A percentile compares a stretch with the other conserved stretches of the same genome.
phyloP scores from a whole-genome alignment of 1,140 invertebrate species.

The Danaus plexippus region DNA sequence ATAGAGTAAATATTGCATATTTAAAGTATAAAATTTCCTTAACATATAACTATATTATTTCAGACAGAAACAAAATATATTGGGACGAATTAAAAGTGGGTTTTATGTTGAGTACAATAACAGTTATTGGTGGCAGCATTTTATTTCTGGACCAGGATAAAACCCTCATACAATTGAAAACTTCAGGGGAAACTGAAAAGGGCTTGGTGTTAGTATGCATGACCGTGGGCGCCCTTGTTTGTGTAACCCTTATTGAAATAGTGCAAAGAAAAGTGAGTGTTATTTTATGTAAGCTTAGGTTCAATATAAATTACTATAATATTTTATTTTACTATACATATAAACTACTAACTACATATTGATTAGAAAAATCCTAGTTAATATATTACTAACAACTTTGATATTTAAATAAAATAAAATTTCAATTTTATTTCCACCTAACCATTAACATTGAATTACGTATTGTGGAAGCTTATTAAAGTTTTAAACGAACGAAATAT shows the following conservation, averaged over 20 bases:
- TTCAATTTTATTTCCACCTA: background rate
- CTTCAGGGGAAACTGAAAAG: constrained; percentile 30
- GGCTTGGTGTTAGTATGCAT: constrained; percentile 35
- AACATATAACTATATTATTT: constrained; percentile 16
- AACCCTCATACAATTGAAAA: constrained; percentile 36
- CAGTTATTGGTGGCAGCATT: constrained; percentile 40
- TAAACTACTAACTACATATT: too few relatives aligned
- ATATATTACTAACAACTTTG: background rate
- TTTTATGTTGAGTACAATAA: constrained; percentile 37
- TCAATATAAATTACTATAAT: constrained; percentile 6
- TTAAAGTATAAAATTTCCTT: too few relatives aligned
- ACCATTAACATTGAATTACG: too few relatives aligned
- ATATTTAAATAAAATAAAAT: background rate
- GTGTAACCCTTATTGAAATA: constrained; percentile 25
- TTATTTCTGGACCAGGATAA: constrained; percentile 56
- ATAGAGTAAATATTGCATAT: too few relatives aligned
- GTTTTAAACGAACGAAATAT: too few relatives aligned
- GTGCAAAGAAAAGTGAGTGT: constrained; percentile 45
- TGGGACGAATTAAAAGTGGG: constrained; percentile 46
- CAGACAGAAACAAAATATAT: constrained; percentile 52
- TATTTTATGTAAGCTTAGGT: constrained; percentile 11
- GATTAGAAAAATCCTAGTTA: background rate
- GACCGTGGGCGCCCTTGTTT: constrained; percentile 26
- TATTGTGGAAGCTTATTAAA: too few relatives aligned
- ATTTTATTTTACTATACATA: background rate